Evolutionary conservation across 2,113 vertebrate species (phyloP).

Genomic region (Bufo gargarizans): DNA sequence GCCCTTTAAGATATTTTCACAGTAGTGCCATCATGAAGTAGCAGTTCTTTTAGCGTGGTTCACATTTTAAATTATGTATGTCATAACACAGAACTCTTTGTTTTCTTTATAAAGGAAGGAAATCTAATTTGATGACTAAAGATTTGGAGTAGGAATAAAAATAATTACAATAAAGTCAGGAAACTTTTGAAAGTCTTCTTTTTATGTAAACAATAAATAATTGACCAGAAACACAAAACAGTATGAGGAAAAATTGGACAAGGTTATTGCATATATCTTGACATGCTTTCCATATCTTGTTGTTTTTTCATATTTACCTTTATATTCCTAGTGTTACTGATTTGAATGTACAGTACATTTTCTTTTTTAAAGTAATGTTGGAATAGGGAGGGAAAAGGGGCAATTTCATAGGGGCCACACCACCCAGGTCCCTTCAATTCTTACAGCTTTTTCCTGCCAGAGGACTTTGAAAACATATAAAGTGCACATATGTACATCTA

Average conservation of each 20-base stretch:
- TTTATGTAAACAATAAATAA: not conserved
- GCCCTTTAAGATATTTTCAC: not conserved
- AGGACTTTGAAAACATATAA: too few species aligned
- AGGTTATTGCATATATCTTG: too few species aligned
- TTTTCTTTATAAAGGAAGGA: constrained; percentile 13
- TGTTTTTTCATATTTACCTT: not conserved
- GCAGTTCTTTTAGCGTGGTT: not conserved
- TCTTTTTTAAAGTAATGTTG: too few species aligned
- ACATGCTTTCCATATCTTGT: not conserved
- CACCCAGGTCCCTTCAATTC: too few species aligned
- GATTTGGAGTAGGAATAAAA: not conserved
- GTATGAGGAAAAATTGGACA: not conserved
- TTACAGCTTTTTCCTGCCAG: too few species aligned
- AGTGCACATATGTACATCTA: too few species aligned
- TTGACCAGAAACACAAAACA: not conserved
- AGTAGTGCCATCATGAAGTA: not conserved
- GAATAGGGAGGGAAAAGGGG: too few species aligned
- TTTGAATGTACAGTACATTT: too few species aligned
- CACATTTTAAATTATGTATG: not conserved
- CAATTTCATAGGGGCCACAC: too few species aligned
- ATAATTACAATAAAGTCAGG: not conserved
- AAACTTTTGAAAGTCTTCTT: constrained; percentile 18
- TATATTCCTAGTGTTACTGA: not conserved
- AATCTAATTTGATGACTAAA: not conserved
- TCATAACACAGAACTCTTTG: not conserved